Evolutionary conservation across 2,888 invertebrate genomes (phyloP), one percentile per base, ranked within the genome.

Genomic region (Silvanus unidentatus): DNA sequence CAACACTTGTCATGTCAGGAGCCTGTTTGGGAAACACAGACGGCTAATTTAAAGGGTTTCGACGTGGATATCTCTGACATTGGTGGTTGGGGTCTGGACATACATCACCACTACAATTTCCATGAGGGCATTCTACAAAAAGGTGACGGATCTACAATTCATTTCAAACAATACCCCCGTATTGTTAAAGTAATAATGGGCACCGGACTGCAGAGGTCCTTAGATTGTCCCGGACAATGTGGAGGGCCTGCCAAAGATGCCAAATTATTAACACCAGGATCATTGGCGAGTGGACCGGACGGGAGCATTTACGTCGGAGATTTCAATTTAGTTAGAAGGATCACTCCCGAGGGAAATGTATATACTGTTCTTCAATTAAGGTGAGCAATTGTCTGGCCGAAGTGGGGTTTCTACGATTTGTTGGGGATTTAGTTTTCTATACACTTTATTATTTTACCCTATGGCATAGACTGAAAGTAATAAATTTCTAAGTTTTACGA

Each of bases 31-130:
- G 92, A 93, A 59, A 90, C 91, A 2, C 91, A 94, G 71, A 93
- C 94, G 0, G 91, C 94, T 1, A 90, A 89, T 29, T 73, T 99
- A 59, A 90, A 93, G 70, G 64, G 97, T 14, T 95, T 93, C 72
- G 96, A 96, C 70, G 92, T 97, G 40, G 92, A 92, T 63, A 95
- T 96, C 53, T 94, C 97, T 0, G 95, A 96, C 68, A 89, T 97
- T 43, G 97, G 97, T 1, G 95, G 95, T 38, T 99, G 97, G 97
- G 95, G 97, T 40, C 75, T 99, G 43, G 92, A 98, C 69, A 92
- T 97, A 52, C 97, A 98, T 73, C 98, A 99, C 72, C 93, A 95
- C 70, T 97, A 97, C 73, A 98, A 99, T 71, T 95, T 95, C 78
- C 92, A 96, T 66, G 96, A 98, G 76, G 97, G 93, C 14, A 96